Evolutionary conservation across 2,113 vertebrate genomes (phyloP).

Genomic region (Isichthys henryi): DNA sequence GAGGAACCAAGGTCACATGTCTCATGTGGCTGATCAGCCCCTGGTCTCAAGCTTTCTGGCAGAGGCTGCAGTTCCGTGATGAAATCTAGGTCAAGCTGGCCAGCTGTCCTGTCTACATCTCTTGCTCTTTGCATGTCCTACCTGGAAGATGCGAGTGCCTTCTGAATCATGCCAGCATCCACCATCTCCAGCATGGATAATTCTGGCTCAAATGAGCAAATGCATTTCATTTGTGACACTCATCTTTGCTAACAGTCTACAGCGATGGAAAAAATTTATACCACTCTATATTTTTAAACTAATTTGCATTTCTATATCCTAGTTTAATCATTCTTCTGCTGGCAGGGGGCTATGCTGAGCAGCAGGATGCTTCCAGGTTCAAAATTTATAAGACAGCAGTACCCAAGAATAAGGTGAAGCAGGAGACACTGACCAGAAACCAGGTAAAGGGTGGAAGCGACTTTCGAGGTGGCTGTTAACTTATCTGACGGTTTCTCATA

Average conservation of each 20-base stretch:
- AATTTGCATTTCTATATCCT: too few relatives aligned
- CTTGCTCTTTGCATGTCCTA: background rate
- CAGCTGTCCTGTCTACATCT: background rate
- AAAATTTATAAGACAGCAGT: too few relatives aligned
- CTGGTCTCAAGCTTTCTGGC: background rate
- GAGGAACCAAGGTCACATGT: background rate
- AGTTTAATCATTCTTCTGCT: too few relatives aligned
- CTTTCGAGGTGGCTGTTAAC: too few relatives aligned
- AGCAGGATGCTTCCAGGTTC: too few relatives aligned
- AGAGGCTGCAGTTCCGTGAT: background rate
- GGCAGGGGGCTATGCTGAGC: too few relatives aligned
- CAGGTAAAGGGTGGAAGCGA: too few relatives aligned
- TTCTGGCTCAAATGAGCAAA: background rate
- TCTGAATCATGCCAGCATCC: background rate
- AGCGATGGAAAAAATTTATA: too few relatives aligned
- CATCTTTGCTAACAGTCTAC: background rate
- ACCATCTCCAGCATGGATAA: background rate
- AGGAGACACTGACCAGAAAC: too few relatives aligned
- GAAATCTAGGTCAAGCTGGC: background rate
- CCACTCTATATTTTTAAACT: too few relatives aligned
- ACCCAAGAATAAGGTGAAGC: too few relatives aligned
- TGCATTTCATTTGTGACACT: background rate
- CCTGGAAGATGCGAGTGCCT: background rate
- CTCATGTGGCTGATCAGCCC: background rate
- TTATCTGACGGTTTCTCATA: too few relatives aligned